phyloP scores from a whole-genome alignment of 2,797 vertebrate species.

The Hybognathus amarus region DNA sequence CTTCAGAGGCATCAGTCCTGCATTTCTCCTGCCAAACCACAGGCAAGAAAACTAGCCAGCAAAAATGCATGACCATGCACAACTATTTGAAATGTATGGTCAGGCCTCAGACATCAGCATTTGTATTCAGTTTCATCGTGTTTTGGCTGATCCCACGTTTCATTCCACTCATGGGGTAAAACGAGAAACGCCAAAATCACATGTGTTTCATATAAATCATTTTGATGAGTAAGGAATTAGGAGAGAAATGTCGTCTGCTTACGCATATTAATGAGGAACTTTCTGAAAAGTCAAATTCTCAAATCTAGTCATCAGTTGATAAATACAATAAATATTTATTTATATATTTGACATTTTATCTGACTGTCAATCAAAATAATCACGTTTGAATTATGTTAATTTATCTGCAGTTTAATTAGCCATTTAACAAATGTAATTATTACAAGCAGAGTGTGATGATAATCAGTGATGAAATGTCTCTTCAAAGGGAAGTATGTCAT shows the following conservation, averaged over 20 bases:
- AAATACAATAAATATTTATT: background rate
- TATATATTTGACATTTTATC: background rate
- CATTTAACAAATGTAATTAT: background rate
- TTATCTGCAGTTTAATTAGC: background rate
- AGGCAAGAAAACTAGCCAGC: conserved; percentile 53
- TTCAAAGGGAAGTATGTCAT: background rate
- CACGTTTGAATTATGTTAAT: background rate
- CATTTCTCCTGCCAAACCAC: conserved; percentile 56
- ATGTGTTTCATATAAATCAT: conserved; percentile 50
- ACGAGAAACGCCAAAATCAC: conserved; percentile 39
- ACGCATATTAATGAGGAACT: conserved; percentile 14
- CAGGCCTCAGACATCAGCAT: conserved; percentile 56
- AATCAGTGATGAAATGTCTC: background rate
- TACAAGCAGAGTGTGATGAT: background rate
- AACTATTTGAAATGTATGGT: conserved; percentile 61
- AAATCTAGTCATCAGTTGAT: background rate
- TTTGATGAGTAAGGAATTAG: conserved; percentile 45
- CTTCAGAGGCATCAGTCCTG: conserved; percentile 46
- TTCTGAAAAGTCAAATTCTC: background rate
- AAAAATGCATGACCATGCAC: conserved; percentile 61
- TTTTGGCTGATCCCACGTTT: conserved; percentile 53
- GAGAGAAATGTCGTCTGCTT: conserved; percentile 20
- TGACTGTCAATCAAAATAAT: background rate
- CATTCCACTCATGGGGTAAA: conserved; percentile 52
- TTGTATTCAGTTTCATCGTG: conserved; percentile 59